Evolutionary conservation across 2,113 vertebrate genomes (phyloP).

Genomic region (Epinephelus fuscoguttatus): DNA sequence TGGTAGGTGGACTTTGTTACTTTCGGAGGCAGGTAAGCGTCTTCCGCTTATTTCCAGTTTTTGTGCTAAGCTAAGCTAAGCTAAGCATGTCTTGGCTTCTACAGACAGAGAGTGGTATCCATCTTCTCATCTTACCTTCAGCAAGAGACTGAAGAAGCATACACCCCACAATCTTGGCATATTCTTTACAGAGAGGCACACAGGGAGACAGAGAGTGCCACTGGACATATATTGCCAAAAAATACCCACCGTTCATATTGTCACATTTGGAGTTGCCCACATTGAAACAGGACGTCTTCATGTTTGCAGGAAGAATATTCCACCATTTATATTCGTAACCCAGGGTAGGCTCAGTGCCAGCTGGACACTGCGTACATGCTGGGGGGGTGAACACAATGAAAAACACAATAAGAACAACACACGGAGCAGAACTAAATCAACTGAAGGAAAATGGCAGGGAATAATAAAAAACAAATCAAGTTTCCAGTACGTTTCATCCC

Average conservation of each 20-base stretch:
- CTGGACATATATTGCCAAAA: not conserved
- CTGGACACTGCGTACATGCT: conserved; percentile 93
- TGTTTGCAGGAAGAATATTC: conserved; percentile 94
- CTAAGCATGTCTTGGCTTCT: not conserved
- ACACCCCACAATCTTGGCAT: not conserved
- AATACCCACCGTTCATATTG: conserved; percentile 92
- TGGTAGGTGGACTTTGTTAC: not conserved
- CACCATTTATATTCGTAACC: conserved; percentile 98
- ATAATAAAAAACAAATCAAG: not conserved
- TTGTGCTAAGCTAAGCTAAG: not conserved
- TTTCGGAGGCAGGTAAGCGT: not conserved
- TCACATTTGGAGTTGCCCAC: conserved; percentile 97
- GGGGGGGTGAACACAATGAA: not conserved
- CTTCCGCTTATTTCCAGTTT: not conserved
- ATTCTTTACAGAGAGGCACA: not conserved
- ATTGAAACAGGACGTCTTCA: conserved; percentile 98
- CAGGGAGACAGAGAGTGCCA: not conserved
- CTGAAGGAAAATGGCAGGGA: not conserved
- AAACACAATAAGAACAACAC: not conserved
- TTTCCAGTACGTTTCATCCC: conserved; percentile 87
- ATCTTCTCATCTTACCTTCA: not conserved
- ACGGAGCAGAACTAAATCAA: not conserved
- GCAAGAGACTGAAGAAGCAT: not conserved
- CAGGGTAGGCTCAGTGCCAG: conserved; percentile 93
- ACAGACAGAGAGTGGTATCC: not conserved